These are phyloP conservation scores for Huso huso DNA, from an alignment of 2,797 vertebrate genomes.

Conservation along the genomic window DNA sequence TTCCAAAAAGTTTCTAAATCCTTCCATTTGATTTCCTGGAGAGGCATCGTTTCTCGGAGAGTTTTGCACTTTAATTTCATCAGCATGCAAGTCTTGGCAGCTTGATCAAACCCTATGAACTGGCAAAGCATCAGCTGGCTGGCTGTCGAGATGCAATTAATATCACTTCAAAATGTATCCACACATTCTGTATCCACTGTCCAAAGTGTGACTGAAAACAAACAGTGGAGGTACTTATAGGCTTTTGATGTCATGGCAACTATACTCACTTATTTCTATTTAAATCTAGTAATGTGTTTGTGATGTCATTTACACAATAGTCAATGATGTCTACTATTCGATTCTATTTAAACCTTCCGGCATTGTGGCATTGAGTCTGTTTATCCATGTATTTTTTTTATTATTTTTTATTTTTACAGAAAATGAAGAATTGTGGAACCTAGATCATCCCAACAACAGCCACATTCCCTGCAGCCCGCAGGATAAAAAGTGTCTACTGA, in stretches of 20 bases:
- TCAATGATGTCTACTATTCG: no score
- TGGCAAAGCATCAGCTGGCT: background rate
- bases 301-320: no score
- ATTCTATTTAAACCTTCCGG: no score
- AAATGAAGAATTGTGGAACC: constrained; percentile 59
- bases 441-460: constrained; percentile 79
- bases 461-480: constrained; percentile 80
- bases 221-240: no score
- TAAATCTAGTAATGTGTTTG: no score
- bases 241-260: no score
- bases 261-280: no score
- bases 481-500: constrained; percentile 83
- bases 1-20: background rate
- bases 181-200: no score
- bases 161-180: background rate
- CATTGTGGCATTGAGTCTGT: no score
- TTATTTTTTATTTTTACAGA: constrained; percentile 37
- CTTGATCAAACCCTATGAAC: background rate
- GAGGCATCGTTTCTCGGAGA: background rate
- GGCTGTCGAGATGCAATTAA: background rate
- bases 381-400: no score
- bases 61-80: background rate
- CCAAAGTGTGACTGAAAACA: background rate
- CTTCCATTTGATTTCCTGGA: background rate
- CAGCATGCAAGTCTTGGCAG: constrained; percentile 1